phyloP scores from a whole-genome alignment of 1,140 invertebrate genomes.

The Achatina immaculata region DNA sequence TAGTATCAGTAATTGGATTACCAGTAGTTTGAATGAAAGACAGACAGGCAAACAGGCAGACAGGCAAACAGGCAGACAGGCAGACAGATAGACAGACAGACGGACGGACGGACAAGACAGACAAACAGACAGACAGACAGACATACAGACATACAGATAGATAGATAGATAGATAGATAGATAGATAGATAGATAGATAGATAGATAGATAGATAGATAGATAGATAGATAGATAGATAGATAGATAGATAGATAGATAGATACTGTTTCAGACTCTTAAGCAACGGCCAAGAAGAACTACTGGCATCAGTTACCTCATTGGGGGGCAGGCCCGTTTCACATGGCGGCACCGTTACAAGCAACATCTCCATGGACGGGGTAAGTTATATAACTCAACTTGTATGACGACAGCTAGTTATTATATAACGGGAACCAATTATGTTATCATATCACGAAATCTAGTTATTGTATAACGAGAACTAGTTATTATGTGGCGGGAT shows the following conservation, averaged over 20 bases:
- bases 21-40: too few species aligned
- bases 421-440: too few species aligned
- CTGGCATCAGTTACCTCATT: neutral
- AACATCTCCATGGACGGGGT: neutral
- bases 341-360: neutral
- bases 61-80: too few species aligned
- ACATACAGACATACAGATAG: neutral
- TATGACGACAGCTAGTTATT: neutral
- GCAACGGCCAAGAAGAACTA: neutral
- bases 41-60: too few species aligned
- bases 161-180: constrained; percentile 1
- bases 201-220: neutral
- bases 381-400: neutral
- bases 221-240: neutral
- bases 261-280: too few species aligned
- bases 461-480: too few species aligned
- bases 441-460: too few species aligned
- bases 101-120: too few species aligned
- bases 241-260: neutral
- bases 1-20: too few species aligned
- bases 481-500: too few species aligned
- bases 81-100: too few species aligned
- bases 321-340: neutral
- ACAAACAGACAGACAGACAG: too few species aligned
- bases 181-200: neutral